Conservation (phyloP, 2,113 vertebrate species). For the Vulpes ferrilata region DNA sequence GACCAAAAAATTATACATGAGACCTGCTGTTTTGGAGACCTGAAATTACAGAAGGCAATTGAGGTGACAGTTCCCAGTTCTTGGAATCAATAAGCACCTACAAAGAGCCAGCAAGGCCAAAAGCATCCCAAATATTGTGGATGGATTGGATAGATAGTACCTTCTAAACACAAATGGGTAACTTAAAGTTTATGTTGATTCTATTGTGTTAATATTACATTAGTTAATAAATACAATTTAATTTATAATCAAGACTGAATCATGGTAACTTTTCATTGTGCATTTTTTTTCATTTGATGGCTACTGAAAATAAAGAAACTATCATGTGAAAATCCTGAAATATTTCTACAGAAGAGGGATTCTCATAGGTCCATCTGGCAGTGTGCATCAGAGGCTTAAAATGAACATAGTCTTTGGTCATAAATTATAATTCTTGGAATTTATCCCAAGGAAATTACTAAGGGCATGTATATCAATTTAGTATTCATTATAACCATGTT, state of each 20-base stretch:
- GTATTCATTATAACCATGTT: background rate
- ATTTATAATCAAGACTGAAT: background rate
- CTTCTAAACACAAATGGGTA: background rate
- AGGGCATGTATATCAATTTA: background rate
- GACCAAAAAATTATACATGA: background rate
- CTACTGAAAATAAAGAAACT: constrained; percentile 49
- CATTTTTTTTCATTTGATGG: background rate
- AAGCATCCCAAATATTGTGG: background rate
- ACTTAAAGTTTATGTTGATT: constrained; percentile 23
- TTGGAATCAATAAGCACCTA: background rate
- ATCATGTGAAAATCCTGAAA: constrained; percentile 13
- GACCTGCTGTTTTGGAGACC: background rate
- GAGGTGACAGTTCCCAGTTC: background rate
- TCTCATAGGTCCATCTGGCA: background rate
- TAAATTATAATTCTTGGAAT: background rate
- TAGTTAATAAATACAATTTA: background rate
- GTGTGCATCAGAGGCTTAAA: background rate
- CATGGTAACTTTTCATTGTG: background rate
- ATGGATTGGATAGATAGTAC: background rate
- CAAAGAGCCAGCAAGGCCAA: background rate
- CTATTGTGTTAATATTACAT: background rate
- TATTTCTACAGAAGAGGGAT: constrained; percentile 20
- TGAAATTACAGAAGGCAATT: background rate
- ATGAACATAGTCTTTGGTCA: constrained; percentile 33
- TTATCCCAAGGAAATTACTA: constrained; percentile 41